Conservation (phyloP, 2,888 invertebrate genomes). For the Axea sp. region DNA sequence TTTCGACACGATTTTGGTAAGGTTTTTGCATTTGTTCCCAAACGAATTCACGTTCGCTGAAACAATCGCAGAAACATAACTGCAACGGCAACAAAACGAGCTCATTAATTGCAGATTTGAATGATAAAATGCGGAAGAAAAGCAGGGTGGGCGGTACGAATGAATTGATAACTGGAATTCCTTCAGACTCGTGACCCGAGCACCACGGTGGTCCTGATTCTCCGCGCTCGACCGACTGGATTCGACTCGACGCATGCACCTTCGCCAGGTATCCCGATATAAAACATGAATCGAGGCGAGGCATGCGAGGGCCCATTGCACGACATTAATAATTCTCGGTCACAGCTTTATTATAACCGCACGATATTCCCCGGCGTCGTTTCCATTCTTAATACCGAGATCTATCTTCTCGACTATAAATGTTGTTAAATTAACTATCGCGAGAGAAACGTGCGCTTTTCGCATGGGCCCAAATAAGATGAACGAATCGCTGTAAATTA, state of each 20-base stretch:
- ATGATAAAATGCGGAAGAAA: slow-evolving; percentile 9
- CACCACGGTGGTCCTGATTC: slow-evolving; percentile 33
- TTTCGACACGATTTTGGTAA: too few relatives aligned
- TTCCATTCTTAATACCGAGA: slow-evolving; percentile 24
- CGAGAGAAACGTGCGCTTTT: slow-evolving; percentile 20
- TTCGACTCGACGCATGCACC: slow-evolving; percentile 38
- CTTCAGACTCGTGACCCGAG: slow-evolving; percentile 25
- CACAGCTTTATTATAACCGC: slow-evolving; percentile 45
- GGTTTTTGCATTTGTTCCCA: too few relatives aligned
- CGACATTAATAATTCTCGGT: slow-evolving; percentile 47
- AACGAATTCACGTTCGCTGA: too few relatives aligned
- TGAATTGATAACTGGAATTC: slow-evolving; percentile 38
- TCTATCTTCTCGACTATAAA: slow-evolving; percentile 27
- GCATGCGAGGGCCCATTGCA: slow-evolving; percentile 17
- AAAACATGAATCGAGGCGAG: slow-evolving; percentile 44
- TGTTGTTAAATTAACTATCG: slow-evolving; percentile 32
- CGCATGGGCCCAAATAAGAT: slow-evolving; percentile 11
- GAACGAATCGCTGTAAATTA: slow-evolving; percentile 33
- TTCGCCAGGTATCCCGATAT: slow-evolving; percentile 13
- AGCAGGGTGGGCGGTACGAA: slow-evolving; percentile 1
- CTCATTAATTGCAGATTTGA: neutral
- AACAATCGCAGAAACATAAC: too few relatives aligned
- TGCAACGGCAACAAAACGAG: too few relatives aligned
- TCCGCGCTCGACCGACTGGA: slow-evolving; percentile 21
- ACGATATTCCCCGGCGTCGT: slow-evolving; percentile 12